phyloP scores from a whole-genome alignment of 2,888 invertebrate genomes.

The Heliconius ethilla region DNA sequence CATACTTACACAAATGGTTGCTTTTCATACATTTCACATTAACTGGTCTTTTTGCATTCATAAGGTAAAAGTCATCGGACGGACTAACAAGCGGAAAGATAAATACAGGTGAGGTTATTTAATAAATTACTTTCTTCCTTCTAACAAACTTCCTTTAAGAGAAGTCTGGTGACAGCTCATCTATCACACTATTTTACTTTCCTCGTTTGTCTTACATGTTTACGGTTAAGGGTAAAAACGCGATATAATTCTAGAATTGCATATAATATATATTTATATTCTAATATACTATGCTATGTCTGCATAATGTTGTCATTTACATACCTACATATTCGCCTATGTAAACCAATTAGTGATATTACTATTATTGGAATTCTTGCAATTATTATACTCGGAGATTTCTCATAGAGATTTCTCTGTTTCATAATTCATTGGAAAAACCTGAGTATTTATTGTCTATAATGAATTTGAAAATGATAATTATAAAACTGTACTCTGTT shows the following conservation, averaged over 20 bases:
- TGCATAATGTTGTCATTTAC: background rate
- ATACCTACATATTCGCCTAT: background rate
- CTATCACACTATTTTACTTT: background rate
- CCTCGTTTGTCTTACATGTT: background rate
- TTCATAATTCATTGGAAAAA: background rate
- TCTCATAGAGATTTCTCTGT: too few species aligned
- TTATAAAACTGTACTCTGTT: background rate
- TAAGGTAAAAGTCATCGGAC: constrained; percentile 11
- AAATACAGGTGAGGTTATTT: constrained; percentile 7
- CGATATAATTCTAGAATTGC: background rate
- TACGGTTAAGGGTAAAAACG: background rate
- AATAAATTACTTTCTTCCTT: background rate
- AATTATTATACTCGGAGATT: background rate
- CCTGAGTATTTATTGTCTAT: background rate
- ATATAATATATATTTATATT: background rate
- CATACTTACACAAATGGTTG: background rate
- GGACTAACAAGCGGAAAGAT: background rate
- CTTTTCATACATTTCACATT: background rate
- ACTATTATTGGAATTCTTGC: background rate
- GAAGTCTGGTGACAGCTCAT: background rate
- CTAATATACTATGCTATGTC: background rate
- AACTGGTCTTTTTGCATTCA: constrained; percentile 3
- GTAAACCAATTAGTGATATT: background rate
- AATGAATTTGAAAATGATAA: background rate
- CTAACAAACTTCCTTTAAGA: background rate